Evolutionary conservation across 2,113 vertebrate genomes (phyloP).

Genomic region (Pituophis catenifer): DNA sequence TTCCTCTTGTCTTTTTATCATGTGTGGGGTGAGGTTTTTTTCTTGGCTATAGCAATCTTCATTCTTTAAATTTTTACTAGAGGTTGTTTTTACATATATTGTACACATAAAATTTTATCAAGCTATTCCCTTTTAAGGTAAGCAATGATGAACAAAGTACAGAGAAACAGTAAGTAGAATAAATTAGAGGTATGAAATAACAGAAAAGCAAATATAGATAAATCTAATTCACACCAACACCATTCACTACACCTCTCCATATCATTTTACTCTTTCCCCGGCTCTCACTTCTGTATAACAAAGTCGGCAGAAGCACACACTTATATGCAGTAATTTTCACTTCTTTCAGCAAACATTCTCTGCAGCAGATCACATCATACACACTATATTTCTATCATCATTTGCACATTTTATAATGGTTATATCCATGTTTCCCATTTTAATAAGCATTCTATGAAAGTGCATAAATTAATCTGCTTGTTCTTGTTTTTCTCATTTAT

Average conservation of each 20-base stretch:
- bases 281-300: neutral
- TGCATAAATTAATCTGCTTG: neutral
- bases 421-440: neutral
- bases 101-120: neutral
- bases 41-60: neutral
- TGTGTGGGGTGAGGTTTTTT: neutral
- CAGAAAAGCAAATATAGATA: neutral
- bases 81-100: neutral
- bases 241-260: neutral
- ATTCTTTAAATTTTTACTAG: neutral
- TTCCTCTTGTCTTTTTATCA: neutral
- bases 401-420: neutral
- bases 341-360: neutral
- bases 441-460: neutral
- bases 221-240: neutral
- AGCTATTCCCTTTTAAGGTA: neutral
- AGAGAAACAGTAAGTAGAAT: neutral
- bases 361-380: neutral
- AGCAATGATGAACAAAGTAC: neutral
- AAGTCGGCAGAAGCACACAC: neutral
- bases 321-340: neutral
- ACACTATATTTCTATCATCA: neutral
- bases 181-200: neutral
- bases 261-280: neutral
- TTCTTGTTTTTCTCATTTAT: neutral